Base-by-base conservation (phyloP, 2,797 vertebrate species). In the Yasuhikotakia modesta region DNA sequence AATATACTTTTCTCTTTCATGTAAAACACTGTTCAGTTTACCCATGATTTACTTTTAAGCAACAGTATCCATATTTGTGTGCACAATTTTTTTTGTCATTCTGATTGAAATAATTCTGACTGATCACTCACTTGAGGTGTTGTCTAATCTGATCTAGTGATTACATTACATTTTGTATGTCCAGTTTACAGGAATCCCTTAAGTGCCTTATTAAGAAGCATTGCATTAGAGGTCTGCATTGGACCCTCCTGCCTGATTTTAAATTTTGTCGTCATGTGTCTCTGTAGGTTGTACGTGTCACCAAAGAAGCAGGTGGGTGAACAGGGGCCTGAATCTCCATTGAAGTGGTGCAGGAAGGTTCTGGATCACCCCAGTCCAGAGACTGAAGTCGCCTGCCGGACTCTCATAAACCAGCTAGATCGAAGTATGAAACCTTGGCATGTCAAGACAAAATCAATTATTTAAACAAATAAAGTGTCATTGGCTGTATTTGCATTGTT, bases 281-380 rank as follows among this genome's bases (percentile, higher is more conserved):
- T 65, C 32, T 70, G 8, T 79, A 97, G 96, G 96, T 89, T 98
- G 57, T 97, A 96, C 0, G 93, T 95, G 70, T 96, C 95, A 24
- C 95, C 95, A 0, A 94, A 93, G 88, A 96, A 95, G 87, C 94
- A 93, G 66, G 64, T 85, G 21, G 61, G 86, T 0, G 91, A 94
- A 22, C 89, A 87, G 67, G 93, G 93, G 1, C 88, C 91, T 0
- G 94, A 92, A 57, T 95, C 94, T 0, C 93, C 96, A 0, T 60
- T 97, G 74, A 94, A 96, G 65, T 98, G 96, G 96, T 97, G 95
- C 85, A 90, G 96, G 1, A 94, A 95, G 83, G 95, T 94, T 72
- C 86, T 98, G 68, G 96, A 96, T 83, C 94, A 96, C 4, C 96
- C 93, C 81, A 96, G 94, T 82, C 95, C 95, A 0, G 96, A 97